Evolutionary conservation across 2,113 vertebrate species (phyloP), one percentile per base, ranked within the genome.

Genomic region (Tetrax tetrax): DNA sequence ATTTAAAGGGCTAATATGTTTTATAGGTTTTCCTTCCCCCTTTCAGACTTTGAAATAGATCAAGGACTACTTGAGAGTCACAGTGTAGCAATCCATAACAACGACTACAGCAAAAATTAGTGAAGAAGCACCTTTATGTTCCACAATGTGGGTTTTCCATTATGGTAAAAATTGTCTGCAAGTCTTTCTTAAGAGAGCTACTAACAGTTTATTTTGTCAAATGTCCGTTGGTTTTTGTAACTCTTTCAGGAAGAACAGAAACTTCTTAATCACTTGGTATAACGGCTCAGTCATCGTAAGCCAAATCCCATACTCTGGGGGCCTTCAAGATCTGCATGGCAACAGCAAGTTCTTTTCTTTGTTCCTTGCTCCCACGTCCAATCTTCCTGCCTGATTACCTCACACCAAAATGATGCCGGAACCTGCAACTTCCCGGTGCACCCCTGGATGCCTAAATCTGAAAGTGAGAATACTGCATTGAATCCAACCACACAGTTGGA

Each of bases 231-330:
- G 0, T 59, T 63, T 74, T 89, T 81, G 51, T 79, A 78, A 63
- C 14, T 75, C 31, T 82, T 92, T 90, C 56, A 84, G 60, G 64
- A 93, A 95, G 28, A 92, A 87, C 1, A 71, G 56, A 89, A 95
- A 57, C 22, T 76, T 89, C 51, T 60, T 71, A 88, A 65, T 75
- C 38, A 28, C 38, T 84, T 78, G 17, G 12, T 81, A 27, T 71
- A 84, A 25, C 0, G 1, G 10, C 14, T 14, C 13, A 95, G 14
- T 82, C 20, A 82, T 56, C 20, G 21, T 7, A 1, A 84, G 19
- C 35, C 61, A 89, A 68, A 53, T 33, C 12, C 35, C 24, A 6
- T 37, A 45, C 20, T 83, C 78, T 11, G 19, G 15, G 38, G 38
- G 12, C 20, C 79, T 87, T 90, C 28, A 57, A 81, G 78, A 38